Evolutionary conservation across 2,888 invertebrate species (phyloP).

Genomic region (Agrotis puta): DNA sequence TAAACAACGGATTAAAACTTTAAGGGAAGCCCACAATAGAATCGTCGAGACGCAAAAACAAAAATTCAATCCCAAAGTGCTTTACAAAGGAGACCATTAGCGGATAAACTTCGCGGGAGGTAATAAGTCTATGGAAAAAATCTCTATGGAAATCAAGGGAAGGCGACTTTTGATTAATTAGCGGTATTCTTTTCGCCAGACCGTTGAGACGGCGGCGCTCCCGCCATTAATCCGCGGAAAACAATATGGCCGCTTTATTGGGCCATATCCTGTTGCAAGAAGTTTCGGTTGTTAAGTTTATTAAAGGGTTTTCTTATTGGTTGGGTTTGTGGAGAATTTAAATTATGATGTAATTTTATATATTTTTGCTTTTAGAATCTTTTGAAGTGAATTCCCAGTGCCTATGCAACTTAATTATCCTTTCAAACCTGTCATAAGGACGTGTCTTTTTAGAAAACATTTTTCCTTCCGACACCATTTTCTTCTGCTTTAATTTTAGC

Average conservation of each 20-base stretch:
- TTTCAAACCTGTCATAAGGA: too few relatives aligned
- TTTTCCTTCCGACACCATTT: neutral
- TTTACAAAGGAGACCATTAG: slow-evolving; percentile 87
- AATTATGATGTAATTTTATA: neutral
- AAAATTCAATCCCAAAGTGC: slow-evolving; percentile 84
- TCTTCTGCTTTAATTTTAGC: too few relatives aligned
- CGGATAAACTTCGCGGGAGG: slow-evolving; percentile 82
- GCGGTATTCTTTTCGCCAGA: slow-evolving; percentile 88
- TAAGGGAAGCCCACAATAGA: slow-evolving; percentile 71
- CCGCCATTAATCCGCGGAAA: slow-evolving; percentile 83
- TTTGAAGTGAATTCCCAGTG: too few relatives aligned
- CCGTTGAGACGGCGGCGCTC: slow-evolving; percentile 73
- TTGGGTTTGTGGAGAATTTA: neutral
- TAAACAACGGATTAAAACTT: slow-evolving; percentile 79
- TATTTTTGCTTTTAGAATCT: neutral
- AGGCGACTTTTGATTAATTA: slow-evolving; percentile 90
- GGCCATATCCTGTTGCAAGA: slow-evolving; percentile 83
- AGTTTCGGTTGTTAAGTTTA: slow-evolving; percentile 58
- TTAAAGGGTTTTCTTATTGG: slow-evolving; percentile 45
- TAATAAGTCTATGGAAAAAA: slow-evolving; percentile 73
- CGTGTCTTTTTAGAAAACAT: too few relatives aligned
- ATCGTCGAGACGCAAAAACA: slow-evolving; percentile 78
- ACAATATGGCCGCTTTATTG: slow-evolving; percentile 87
- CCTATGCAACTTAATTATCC: too few relatives aligned
- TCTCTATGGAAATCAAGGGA: slow-evolving; percentile 89